These are phyloP conservation scores for Cathartes aura DNA, from an alignment of 2,113 vertebrate species.

Conservation along the genomic window DNA sequence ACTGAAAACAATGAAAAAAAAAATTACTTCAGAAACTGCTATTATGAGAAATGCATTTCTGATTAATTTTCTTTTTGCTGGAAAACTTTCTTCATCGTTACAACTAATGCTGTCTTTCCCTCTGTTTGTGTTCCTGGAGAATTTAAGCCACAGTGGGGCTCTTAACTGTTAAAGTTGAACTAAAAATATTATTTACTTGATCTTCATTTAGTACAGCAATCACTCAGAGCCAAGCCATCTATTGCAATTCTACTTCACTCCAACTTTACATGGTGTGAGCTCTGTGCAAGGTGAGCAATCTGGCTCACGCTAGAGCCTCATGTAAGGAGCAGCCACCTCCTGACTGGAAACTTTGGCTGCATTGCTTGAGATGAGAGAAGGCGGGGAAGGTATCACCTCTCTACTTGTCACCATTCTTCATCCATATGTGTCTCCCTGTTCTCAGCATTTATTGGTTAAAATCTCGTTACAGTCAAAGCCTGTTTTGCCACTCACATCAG, in stretches of 20 bases:
- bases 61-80: background rate
- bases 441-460: background rate
- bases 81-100: background rate
- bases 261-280: background rate
- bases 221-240: background rate
- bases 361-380: background rate
- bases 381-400: background rate
- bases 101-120: background rate
- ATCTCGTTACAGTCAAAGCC: background rate
- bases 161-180: background rate
- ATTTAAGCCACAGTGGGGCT: background rate
- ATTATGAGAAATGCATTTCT: background rate
- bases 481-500: background rate
- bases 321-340: background rate
- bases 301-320: background rate
- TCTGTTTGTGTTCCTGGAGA: background rate
- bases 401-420: background rate
- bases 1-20: background rate
- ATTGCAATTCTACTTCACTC: background rate
- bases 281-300: background rate
- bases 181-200: background rate
- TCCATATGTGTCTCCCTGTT: background rate
- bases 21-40: background rate
- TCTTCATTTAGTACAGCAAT: background rate
- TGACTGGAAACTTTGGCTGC: background rate